phyloP scores from a whole-genome alignment of 2,113 vertebrate genomes.

The Lophochroa leadbeateri region DNA sequence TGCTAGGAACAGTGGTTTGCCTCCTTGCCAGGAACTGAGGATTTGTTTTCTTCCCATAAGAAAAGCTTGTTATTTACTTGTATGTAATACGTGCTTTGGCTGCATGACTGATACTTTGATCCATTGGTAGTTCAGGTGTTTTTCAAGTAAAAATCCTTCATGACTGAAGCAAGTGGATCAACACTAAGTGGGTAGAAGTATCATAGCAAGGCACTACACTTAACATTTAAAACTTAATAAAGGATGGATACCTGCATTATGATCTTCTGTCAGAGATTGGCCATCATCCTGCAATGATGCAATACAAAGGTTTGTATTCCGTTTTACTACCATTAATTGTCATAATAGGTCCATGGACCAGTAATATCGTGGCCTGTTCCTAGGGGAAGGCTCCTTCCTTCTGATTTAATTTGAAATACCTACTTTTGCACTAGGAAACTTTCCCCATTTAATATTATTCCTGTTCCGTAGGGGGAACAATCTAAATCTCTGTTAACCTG shows the following conservation, averaged over 20 bases:
- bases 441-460: background rate
- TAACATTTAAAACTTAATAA: background rate
- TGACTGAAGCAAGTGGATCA: background rate
- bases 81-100: background rate
- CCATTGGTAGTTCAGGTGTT: background rate
- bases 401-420: background rate
- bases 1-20: constrained; percentile 52
- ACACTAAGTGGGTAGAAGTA: background rate
- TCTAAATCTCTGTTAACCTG: background rate
- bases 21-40: constrained; percentile 29
- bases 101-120: background rate
- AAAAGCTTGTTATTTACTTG: constrained; percentile 34
- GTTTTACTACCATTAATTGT: background rate
- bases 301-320: background rate
- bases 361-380: background rate
- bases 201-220: background rate
- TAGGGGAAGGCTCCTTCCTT: background rate
- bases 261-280: background rate
- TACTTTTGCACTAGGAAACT: background rate
- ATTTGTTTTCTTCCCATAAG: constrained; percentile 59
- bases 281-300: background rate
- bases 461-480: background rate
- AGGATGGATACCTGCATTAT: background rate
- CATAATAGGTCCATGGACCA: background rate
- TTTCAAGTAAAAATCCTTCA: background rate